Evolutionary conservation across 2,797 vertebrate species (phyloP), one percentile per base, ranked within the genome.

Genomic region (Cottoperca gobio): DNA sequence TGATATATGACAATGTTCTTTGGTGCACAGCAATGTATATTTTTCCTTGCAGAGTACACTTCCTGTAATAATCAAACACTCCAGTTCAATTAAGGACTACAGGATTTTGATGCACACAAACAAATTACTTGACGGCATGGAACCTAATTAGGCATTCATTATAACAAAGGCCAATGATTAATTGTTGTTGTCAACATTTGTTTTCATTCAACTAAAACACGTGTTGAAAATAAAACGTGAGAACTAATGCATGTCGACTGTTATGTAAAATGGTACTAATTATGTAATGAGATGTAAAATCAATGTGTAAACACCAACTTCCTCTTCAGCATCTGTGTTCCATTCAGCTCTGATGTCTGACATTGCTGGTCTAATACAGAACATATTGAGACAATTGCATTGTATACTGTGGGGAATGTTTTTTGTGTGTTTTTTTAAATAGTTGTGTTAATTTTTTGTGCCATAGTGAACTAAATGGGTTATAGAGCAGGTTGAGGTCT

Each of bases 241-340:
- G 13, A 42, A 21, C 19, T 42, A 23, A 50, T 17, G 35, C 45
- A 13, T 50, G 55, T 40, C 13, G 9, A 23, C 24, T 31, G 17
- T 70, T 70, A 60, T 24, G 55, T 49, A 23, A 13, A 17, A 28
- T 54, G 42, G 17, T 58, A 40, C 33, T 17, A 35, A 70, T 35
- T 37, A 46, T 50, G 37, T 35, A 70, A 23, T 8, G 17, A 52
- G 13, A 52, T 43, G 13, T 43, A 62, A 54, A 35, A 62, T 54
- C 3, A 45, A 35, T 54, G 8, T 16, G 14, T 55, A 28, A 72
- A 62, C 11, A 42, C 19, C 4, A 16, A 50, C 35, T 50, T 60
- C 24, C 57, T 42, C 46, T 52, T 31, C n/a, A 60, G 49, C 55
- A 70, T 57, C 46, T 61, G 68, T 70, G 68, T 24, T 45, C n/a